These are phyloP conservation scores for Nothura maculosa DNA, from an alignment of 2,797 vertebrate genomes.

Conservation along the genomic window DNA sequence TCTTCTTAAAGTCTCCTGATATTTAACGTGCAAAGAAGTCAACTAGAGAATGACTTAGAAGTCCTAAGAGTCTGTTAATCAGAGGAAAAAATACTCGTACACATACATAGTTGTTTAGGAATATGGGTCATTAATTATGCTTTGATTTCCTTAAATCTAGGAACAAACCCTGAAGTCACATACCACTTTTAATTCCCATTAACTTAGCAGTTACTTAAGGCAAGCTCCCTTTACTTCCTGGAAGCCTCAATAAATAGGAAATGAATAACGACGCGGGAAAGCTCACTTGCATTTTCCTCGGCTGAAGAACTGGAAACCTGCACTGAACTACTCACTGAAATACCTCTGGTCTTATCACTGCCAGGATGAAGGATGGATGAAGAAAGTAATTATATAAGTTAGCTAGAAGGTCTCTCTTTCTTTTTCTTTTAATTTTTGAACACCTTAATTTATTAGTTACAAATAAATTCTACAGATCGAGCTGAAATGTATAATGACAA, in stretches of 20 bases:
- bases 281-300: conserved; percentile 33
- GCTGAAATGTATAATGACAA: not conserved
- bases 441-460: not conserved
- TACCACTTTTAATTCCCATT: not conserved
- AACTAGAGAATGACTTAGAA: not conserved
- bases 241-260: conserved; percentile 47
- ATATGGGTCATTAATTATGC: not conserved
- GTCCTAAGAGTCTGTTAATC: not conserved
- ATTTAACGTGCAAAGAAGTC: not conserved
- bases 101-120: not conserved
- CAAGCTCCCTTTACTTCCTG: conserved; percentile 35
- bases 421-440: too few species aligned
- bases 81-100: not conserved
- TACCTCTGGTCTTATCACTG: not conserved
- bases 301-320: conserved; percentile 7
- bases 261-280: not conserved
- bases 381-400: not conserved
- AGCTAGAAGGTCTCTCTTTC: not conserved
- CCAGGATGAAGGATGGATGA: not conserved
- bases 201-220: conserved; percentile 26
- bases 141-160: not conserved
- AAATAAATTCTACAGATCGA: not conserved
- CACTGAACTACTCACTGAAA: conserved; percentile 6
- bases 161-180: conserved; percentile 2
- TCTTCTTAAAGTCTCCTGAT: not conserved